phyloP scores from a whole-genome alignment of 2,888 invertebrate species.

The Ommatoiulus sabulosus region DNA sequence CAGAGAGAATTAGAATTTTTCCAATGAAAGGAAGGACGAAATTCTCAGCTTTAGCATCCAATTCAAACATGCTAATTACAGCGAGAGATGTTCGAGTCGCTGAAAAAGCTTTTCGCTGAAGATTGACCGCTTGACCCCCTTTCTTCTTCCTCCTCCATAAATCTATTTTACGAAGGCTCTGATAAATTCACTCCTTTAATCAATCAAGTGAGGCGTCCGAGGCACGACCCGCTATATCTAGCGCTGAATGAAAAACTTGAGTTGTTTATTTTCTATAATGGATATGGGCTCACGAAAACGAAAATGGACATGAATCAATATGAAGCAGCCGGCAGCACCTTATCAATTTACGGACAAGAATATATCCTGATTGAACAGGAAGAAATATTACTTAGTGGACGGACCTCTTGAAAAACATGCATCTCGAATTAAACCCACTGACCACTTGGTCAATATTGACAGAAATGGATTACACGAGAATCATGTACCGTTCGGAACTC shows the following conservation, averaged over 20 bases:
- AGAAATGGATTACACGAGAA: constrained; percentile 6
- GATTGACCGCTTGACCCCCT: constrained; percentile 2
- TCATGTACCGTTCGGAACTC: not conserved
- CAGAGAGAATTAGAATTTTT: no score
- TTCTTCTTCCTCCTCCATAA: not conserved
- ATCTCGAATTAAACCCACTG: constrained; percentile 28
- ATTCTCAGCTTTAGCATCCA: not conserved
- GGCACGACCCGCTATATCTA: not conserved
- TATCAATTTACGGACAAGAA: constrained; percentile 34
- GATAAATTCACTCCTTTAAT: constrained; percentile 15
- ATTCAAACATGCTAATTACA: constrained; percentile 1
- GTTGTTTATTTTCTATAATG: constrained; percentile 34
- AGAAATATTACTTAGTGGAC: constrained; percentile 28
- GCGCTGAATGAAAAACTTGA: not conserved
- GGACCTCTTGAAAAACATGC: not conserved
- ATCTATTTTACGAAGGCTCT: not conserved
- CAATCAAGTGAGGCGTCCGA: not conserved
- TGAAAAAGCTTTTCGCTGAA: not conserved
- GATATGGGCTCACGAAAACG: not conserved
- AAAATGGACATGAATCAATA: constrained; percentile 28
- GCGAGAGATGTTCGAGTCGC: not conserved
- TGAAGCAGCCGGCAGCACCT: constrained; percentile 7
- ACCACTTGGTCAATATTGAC: constrained; percentile 34
- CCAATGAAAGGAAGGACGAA: no score
- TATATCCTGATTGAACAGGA: constrained; percentile 2